These are phyloP conservation scores for Cyclura pinguis DNA, from an alignment of 2,797 vertebrate genomes.

Conservation along the genomic window DNA sequence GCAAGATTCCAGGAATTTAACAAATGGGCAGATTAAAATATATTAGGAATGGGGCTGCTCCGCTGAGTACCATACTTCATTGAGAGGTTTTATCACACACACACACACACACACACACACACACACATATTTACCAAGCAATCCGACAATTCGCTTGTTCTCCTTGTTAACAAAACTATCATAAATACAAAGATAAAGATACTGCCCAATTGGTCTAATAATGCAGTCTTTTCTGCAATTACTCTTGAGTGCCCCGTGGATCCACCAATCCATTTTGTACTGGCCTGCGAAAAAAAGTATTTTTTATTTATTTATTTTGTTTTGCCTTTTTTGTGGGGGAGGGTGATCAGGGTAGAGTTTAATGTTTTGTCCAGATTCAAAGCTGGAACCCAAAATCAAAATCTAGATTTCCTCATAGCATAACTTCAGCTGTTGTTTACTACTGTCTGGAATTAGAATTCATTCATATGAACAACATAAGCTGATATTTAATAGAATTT, in stretches of 20 bases:
- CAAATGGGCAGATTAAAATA: neutral
- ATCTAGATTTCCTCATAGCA: neutral
- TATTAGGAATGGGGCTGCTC: neutral
- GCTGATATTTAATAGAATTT: neutral
- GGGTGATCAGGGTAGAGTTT: too few relatives aligned
- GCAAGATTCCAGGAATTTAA: neutral
- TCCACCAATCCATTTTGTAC: neutral
- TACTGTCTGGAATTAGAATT: neutral
- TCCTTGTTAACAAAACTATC: neutral
- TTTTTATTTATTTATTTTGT: too few relatives aligned
- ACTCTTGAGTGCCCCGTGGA: neutral
- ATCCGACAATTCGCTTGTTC: too few relatives aligned
- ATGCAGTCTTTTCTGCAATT: neutral
- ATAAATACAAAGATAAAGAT: neutral
- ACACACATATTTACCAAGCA: neutral
- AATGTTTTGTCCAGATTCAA: neutral
- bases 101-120: too few relatives aligned
- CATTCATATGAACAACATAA: neutral
- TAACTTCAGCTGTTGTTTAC: neutral
- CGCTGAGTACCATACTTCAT: neutral
- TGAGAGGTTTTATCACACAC: neutral
- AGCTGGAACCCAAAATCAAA: neutral
- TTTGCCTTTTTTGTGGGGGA: too few relatives aligned
- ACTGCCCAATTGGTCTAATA: neutral
- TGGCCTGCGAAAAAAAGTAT: neutral